Percentiles rank a stretch among this genome's conserved stretches.
Evolutionary conservation across 2,113 vertebrate species (phyloP).

Genomic region (Leptosomus discolor): DNA sequence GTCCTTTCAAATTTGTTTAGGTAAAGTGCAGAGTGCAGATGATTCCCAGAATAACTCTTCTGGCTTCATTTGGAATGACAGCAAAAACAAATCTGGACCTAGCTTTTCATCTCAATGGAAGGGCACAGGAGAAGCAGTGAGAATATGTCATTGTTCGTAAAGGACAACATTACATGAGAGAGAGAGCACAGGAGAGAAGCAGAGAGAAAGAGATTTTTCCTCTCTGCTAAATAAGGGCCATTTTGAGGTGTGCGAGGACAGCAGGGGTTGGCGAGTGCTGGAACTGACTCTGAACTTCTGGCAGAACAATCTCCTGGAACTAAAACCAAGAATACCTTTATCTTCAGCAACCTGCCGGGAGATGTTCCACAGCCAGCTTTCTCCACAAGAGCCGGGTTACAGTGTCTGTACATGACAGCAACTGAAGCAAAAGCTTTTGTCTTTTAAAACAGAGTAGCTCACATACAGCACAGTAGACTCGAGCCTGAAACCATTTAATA

Average conservation of each 20-base stretch:
- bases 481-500: background rate
- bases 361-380: conserved; percentile 55
- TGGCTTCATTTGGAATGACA: conserved; percentile 63
- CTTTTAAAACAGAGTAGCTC: conserved; percentile 37
- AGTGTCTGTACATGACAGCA: conserved; percentile 29
- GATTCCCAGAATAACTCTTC: conserved; percentile 56
- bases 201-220: conserved; percentile 1
- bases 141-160: conserved; percentile 50
- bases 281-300: conserved; percentile 64
- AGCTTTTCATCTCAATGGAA: conserved; percentile 50
- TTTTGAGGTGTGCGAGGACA: conserved; percentile 54
- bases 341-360: conserved; percentile 50
- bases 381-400: conserved; percentile 49
- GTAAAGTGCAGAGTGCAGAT: conserved; percentile 51
- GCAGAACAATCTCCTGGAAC: conserved; percentile 58
- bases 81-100: conserved; percentile 38
- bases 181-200: background rate
- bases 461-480: background rate
- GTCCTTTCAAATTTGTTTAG: conserved; percentile 61
- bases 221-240: conserved; percentile 21
- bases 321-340: conserved; percentile 57
- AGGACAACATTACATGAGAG: conserved; percentile 9
- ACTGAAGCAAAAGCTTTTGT: conserved; percentile 47
- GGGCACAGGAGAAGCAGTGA: conserved; percentile 13
- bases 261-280: conserved; percentile 44